Evolutionary conservation across 2,888 invertebrate species (phyloP).

Genomic region (Rhabditoides inermis): DNA sequence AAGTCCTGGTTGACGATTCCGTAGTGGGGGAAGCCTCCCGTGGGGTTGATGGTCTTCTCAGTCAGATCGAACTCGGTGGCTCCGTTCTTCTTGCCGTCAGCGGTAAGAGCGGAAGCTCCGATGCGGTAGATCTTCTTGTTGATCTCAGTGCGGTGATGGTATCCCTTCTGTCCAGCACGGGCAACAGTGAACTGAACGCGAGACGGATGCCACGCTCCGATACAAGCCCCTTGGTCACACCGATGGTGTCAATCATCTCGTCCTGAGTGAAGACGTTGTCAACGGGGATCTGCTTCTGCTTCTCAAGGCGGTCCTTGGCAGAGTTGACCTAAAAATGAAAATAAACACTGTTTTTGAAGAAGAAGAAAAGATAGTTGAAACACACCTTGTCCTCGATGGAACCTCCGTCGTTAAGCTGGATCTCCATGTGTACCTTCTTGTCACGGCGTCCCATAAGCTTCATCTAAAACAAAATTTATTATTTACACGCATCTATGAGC

Average conservation of each 20-base stretch:
- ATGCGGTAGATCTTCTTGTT: conserved; percentile 99
- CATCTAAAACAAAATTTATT: too few species aligned
- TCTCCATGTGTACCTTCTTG: too few species aligned
- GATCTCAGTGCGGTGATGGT: conserved; percentile 98
- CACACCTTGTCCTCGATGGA: too few species aligned
- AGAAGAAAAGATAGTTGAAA: too few species aligned
- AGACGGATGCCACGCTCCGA: conserved; percentile 99
- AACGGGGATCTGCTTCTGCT: too few species aligned
- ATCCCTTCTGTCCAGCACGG: conserved; percentile 98
- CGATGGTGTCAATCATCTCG: conserved; percentile 98
- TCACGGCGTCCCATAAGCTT: too few species aligned
- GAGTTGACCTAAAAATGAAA: too few species aligned
- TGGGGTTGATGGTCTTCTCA: conserved; percentile 92
- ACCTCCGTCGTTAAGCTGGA: too few species aligned
- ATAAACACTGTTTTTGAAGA: too few species aligned
- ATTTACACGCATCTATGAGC: too few species aligned
- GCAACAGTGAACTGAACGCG: conserved; percentile 97
- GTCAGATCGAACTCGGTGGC: conserved; percentile 91
- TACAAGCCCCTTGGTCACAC: conserved; percentile 99
- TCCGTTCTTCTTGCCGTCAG: conserved; percentile 84
- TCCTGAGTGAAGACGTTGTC: conserved; percentile 84
- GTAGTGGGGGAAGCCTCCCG: conserved; percentile 99
- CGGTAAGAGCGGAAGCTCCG: conserved; percentile 59
- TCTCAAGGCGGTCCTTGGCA: too few species aligned
- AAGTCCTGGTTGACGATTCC: conserved; percentile 98